A percentile compares a stretch with the other conserved stretches of the same genome.
Conservation (phyloP, 2,888 invertebrate species). For the Endotricha flammealis region DNA sequence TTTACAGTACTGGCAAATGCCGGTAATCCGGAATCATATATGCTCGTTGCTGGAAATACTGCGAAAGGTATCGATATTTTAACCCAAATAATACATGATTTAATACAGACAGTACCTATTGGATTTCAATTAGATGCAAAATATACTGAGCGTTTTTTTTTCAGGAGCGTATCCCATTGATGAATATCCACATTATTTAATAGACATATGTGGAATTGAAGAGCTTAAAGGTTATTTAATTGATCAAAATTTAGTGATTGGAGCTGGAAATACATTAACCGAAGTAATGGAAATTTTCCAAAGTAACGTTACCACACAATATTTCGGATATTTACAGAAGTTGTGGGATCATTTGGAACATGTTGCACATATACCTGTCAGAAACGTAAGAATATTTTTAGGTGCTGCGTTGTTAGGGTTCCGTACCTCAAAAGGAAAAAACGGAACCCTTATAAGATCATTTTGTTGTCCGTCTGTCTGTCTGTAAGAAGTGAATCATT, state of each 20-base stretch:
- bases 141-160: slow-evolving; percentile 20
- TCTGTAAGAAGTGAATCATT: no score
- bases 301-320: slow-evolving; percentile 29
- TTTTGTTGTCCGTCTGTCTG: no score
- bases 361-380: slow-evolving; percentile 82
- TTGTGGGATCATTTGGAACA: slow-evolving; percentile 81
- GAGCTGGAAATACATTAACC: slow-evolving; percentile 75
- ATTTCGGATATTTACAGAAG: slow-evolving; percentile 77
- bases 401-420: no score
- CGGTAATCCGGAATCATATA: slow-evolving; percentile 62
- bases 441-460: no score
- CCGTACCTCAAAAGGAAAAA: no score
- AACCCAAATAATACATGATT: no score
- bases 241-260: slow-evolving; percentile 63
- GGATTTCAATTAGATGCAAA: not conserved
- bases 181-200: slow-evolving; percentile 60
- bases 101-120: not conserved
- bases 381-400: slow-evolving; percentile 79
- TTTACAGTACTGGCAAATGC: slow-evolving; percentile 63
- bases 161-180: slow-evolving; percentile 55
- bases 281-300: slow-evolving; percentile 66
- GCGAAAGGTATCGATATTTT: slow-evolving; percentile 86
- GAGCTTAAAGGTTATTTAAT: slow-evolving; percentile 68
- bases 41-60: slow-evolving; percentile 86
- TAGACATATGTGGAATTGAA: slow-evolving; percentile 79